Base-by-base conservation (phyloP, 2,797 vertebrate species). In the Cynodonichthys magdalenae region DNA sequence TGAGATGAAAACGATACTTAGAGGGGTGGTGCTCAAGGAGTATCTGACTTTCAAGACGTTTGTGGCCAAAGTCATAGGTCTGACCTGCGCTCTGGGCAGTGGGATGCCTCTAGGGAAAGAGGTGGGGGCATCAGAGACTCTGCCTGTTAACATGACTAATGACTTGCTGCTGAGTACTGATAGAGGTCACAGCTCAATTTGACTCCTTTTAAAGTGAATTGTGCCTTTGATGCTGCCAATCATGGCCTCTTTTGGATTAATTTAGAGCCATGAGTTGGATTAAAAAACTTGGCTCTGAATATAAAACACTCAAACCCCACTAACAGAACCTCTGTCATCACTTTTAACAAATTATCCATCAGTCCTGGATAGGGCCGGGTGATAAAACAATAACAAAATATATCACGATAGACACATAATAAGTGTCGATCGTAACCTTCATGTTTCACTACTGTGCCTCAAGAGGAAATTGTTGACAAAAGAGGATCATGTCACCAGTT, bases 71-170 rank as follows among this genome's bases (percentile, higher is more conserved):
- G 97, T 99, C 74, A 98, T 99, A 0, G 97, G 97, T 42, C 92
- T 99, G 81, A 99, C 97, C 0, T 99, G 97, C 0, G 96, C 97
- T 14, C 92, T 99, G 67, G 97, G 97, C 77, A 99, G 97, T 0
- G 97, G 97, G 58, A 98, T 99, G 97, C 97, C 97, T 42, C 90
- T 99, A 64, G 97, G 96, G 73, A 99, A 99, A 82, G 97, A 99
- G 95, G 97, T 98, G 77, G 52, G 62, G 47, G 47, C 24, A 51
- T 53, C 68, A n/a, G 19, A 20, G 3, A 5, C 36, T 39, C 36
- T 39, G 36, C 36, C 12, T 14, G 9, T 47, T 9, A 19, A 8
- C 18, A 18, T 18, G 46, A 48, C 19, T 47, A 19, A 47, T 47
- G 18, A 19, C 19, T 4, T 48, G 10, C 46, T 11, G 46, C 10